A percentile compares a stretch with the other conserved stretches of the same genome.
Evolutionary conservation across 2,113 vertebrate species (phyloP).

Genomic region (Hemicordylus capensis): DNA sequence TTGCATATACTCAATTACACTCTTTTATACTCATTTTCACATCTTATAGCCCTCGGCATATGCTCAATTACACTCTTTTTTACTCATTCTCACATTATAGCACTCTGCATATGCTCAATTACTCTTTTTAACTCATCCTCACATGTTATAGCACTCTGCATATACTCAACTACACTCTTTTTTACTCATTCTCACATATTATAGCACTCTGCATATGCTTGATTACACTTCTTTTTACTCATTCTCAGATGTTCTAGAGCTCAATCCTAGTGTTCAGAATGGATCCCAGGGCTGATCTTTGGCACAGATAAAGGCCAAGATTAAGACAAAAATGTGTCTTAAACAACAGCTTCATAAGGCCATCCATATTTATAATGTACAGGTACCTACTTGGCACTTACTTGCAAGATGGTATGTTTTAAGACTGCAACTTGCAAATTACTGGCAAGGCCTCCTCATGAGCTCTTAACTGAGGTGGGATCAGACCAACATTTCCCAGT

Average conservation of each 20-base stretch:
- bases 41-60: no score
- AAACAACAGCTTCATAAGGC: background rate
- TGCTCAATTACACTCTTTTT: background rate
- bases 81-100: no score
- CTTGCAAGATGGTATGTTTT: no score
- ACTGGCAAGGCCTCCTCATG: no score
- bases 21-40: no score
- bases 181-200: no score
- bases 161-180: no score
- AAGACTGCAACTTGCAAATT: no score
- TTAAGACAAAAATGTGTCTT: no score
- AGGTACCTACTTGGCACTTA: no score
- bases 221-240: background rate
- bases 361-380: background rate
- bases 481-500: background rate
- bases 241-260: background rate
- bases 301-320: background rate
- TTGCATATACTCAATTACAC: background rate
- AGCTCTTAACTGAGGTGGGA: background rate
- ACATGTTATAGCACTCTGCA: no score
- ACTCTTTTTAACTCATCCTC: no score
- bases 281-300: background rate
- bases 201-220: background rate
- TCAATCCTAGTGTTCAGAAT: background rate
- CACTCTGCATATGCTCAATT: background rate